Percentiles rank a stretch among this genome's conserved stretches.
These are phyloP conservation scores for Taenioides sp. DNA, from an alignment of 2,797 vertebrate species.

Conservation along the genomic window DNA sequence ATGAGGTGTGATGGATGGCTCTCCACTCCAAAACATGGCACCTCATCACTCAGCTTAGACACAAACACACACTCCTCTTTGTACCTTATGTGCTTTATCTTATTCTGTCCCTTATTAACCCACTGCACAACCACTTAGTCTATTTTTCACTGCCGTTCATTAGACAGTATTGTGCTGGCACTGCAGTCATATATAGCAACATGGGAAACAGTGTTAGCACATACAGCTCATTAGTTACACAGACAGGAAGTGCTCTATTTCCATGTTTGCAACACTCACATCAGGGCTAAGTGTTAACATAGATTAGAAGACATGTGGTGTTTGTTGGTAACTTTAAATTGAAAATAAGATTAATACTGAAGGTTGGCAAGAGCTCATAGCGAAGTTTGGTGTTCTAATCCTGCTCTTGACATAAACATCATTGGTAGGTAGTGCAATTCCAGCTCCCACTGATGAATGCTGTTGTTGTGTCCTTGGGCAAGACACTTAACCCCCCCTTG, in stretches of 20 bases:
- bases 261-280: background rate
- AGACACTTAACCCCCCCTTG: no score
- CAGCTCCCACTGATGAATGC: no score
- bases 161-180: slow-evolving; percentile 20
- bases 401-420: no score
- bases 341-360: background rate
- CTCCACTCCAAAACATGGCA: slow-evolving; percentile 56
- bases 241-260: background rate
- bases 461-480: no score
- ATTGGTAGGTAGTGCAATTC: no score
- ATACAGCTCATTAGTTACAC: slow-evolving; percentile 3
- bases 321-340: background rate
- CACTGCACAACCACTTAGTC: slow-evolving; percentile 36
- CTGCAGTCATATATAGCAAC: slow-evolving; percentile 17
- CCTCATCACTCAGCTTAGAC: slow-evolving; percentile 63
- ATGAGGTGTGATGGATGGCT: slow-evolving; percentile 68
- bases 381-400: no score
- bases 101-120: slow-evolving; percentile 54
- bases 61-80: slow-evolving; percentile 28
- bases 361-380: no score
- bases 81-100: slow-evolving; percentile 15
- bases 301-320: background rate
- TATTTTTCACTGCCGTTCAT: slow-evolving; percentile 29
- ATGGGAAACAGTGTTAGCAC: background rate
- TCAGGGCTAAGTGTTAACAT: background rate